Evolutionary conservation across 2,888 invertebrate species (phyloP), one percentile per base, ranked within the genome.

Genomic region (Eupithecia vulgata): DNA sequence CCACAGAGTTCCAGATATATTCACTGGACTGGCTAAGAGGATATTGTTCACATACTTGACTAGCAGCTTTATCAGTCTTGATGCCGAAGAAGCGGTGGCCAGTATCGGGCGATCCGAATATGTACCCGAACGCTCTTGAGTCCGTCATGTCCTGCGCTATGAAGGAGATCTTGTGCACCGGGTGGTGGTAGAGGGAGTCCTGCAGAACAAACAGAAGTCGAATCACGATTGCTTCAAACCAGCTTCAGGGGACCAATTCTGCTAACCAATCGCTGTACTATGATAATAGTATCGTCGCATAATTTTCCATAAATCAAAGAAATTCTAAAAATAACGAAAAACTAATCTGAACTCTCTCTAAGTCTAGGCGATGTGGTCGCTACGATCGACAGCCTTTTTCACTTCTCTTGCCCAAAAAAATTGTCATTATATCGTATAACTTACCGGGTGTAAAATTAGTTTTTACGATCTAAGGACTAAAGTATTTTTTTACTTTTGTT

Each of bases 101-200:
- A 69, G 98, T 98, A 87, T 98, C 98, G 0, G 99, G 98, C 5
- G 98, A 98, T 7, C 99, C 99, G 91, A 98, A 99, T 84, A 99
- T 98, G 88, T 99, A 99, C 5, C 99, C 99, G 91, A 99, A 99
- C 0, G 99, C 99, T 80, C 99, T 95, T 10, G 98, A 97, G 91
- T 99, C 99, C 0, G 98, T 97, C 96, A 98, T 98, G 91, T 99
- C 99, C 90, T 99, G 98, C 40, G 99, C 99, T 85, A 99, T 99
- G 93, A 99, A 99, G 61, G 99, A 99, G 87, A 99, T 99, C 94
- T 99, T 98, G 91, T 99, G 99, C 68, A 99, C 99, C 15, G 99
- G 98, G 94, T 99, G 99, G 88, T 98, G 98, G 90, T 99, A 98
- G 75, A 99, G 94, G 40, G 98, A 97, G 87, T 98, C 98, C 98